phyloP scores from a whole-genome alignment of 2,888 invertebrate species.

The Zaprionus obscuricornis region DNA sequence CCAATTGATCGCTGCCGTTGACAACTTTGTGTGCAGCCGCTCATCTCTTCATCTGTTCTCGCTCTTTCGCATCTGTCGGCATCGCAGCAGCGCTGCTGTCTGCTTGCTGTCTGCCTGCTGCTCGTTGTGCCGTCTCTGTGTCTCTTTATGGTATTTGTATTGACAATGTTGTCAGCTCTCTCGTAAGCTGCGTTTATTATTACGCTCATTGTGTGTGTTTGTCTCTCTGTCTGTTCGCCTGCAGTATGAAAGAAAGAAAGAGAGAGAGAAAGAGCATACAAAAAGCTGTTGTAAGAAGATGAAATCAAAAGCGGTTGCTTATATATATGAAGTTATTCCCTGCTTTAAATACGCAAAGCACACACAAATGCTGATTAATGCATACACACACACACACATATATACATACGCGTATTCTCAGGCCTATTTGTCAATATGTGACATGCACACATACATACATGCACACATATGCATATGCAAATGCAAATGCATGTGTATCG shows the following conservation, averaged over 20 bases:
- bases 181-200: slow-evolving; percentile 74
- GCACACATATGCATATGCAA: slow-evolving; percentile 19
- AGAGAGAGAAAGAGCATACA: slow-evolving; percentile 8
- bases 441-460: not conserved
- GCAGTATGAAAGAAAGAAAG: slow-evolving; percentile 4
- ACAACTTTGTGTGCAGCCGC: slow-evolving; percentile 47
- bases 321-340: slow-evolving; percentile 65
- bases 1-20: slow-evolving; percentile 65
- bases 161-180: slow-evolving; percentile 73
- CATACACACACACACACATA: slow-evolving; percentile 27
- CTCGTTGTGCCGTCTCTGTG: not conserved
- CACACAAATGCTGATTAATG: slow-evolving; percentile 18
- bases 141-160: slow-evolving; percentile 50
- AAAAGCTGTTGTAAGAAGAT: slow-evolving; percentile 50
- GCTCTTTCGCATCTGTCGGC: not conserved
- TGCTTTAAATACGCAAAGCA: slow-evolving; percentile 54
- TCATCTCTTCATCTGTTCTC: slow-evolving; percentile 26
- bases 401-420: slow-evolving; percentile 45
- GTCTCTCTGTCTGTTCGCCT: slow-evolving; percentile 6
- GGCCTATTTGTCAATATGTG: slow-evolving; percentile 41
- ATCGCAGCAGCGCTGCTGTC: not conserved
- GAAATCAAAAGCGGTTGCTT: slow-evolving; percentile 66
- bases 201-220: slow-evolving; percentile 49
- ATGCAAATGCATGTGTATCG: slow-evolving; percentile 2
- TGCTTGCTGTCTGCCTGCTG: slow-evolving; percentile 4